Evolutionary conservation across 2,888 invertebrate species (phyloP).

Genomic region (Macaria liturata): DNA sequence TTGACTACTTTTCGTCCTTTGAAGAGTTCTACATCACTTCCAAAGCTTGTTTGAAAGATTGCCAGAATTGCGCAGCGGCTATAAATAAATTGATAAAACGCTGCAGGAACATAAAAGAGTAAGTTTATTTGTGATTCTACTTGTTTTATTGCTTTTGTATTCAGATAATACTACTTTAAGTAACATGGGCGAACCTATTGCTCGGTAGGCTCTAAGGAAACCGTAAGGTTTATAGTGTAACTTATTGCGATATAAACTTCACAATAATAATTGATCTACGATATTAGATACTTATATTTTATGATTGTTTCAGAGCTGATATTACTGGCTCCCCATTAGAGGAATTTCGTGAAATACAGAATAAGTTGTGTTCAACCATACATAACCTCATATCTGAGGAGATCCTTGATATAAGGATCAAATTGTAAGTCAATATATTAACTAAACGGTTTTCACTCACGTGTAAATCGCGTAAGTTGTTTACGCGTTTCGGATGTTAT

Average conservation of each 20-base stretch:
- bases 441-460: too few relatives aligned
- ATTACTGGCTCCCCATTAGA: constrained; percentile 69
- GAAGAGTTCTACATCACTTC: constrained; percentile 74
- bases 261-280: too few relatives aligned
- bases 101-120: constrained; percentile 76
- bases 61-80: constrained; percentile 75
- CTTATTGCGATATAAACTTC: too few relatives aligned
- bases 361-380: constrained; percentile 62
- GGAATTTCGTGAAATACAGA: constrained; percentile 67
- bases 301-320: constrained; percentile 62
- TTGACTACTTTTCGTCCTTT: constrained; percentile 79
- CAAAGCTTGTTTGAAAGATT: constrained; percentile 75
- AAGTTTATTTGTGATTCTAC: constrained; percentile 49
- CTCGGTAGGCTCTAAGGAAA: too few relatives aligned
- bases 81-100: constrained; percentile 80
- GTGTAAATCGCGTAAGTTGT: too few relatives aligned
- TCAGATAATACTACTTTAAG: background rate
- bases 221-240: too few relatives aligned
- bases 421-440: constrained; percentile 71
- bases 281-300: too few relatives aligned
- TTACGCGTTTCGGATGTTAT: too few relatives aligned
- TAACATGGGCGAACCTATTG: too few relatives aligned
- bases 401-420: constrained; percentile 66
- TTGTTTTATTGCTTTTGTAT: constrained; percentile 27
- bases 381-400: constrained; percentile 70